A percentile compares a stretch with the other conserved stretches of the same genome.
These are phyloP conservation scores for Chrysolina americana DNA, from an alignment of 2,888 invertebrate species.

Conservation along the genomic window DNA sequence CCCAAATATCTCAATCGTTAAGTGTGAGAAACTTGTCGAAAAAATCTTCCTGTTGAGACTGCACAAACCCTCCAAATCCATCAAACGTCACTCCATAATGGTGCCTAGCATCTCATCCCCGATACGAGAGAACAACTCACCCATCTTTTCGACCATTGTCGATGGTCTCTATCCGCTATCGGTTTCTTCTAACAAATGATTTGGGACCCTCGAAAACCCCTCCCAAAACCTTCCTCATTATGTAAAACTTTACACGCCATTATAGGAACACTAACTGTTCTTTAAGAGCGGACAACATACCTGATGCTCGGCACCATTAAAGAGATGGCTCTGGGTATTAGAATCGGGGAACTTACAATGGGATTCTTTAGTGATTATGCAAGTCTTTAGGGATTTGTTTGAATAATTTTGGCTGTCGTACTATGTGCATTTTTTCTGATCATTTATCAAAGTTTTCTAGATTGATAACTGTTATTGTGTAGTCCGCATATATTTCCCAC, in stretches of 20 bases:
- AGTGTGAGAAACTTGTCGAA: conserved; percentile 26
- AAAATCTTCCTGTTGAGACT: conserved; percentile 13
- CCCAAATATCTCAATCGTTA: conserved; percentile 18
- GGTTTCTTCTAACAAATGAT: conserved; percentile 50
- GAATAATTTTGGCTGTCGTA: neutral
- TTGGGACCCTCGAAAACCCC: conserved; percentile 49
- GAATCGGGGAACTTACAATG: neutral
- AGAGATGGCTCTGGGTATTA: conserved; percentile 4
- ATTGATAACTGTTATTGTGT: neutral
- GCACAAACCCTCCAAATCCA: conserved; percentile 23
- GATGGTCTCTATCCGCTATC: conserved; percentile 42
- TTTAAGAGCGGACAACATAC: conserved; percentile 46
- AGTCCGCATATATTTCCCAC: too few species aligned
- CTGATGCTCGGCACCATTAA: conserved; percentile 40
- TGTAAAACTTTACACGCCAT: conserved; percentile 55
- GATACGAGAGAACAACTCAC: neutral
- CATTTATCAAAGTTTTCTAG: neutral
- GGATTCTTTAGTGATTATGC: neutral
- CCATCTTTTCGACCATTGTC: conserved; percentile 35
- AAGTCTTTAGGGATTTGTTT: conserved; percentile 9
- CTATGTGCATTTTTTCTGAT: neutral
- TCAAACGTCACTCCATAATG: conserved; percentile 35
- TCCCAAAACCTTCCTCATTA: conserved; percentile 52
- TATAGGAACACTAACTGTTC: conserved; percentile 50
- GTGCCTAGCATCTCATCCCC: conserved; percentile 25